Base-by-base conservation (phyloP, 2,797 vertebrate genomes). In the Scleropages formosus region DNA sequence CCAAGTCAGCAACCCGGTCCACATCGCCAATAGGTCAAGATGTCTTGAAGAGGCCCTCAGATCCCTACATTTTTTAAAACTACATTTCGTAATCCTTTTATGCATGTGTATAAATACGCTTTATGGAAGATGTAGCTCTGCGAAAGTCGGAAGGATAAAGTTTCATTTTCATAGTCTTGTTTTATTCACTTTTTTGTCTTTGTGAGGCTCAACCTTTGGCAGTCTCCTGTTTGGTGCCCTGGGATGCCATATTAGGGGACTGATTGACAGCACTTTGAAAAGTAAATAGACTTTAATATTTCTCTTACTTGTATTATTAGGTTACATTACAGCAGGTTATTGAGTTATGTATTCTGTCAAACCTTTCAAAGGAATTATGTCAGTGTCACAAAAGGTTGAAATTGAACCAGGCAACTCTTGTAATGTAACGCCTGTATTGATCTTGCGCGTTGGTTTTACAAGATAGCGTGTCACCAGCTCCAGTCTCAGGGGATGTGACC, bases 391-490 rank as follows among this genome's bases (percentile, higher is more conserved):
- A 24, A 49, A 46, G 46, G 22, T 39, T 67, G 20, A 67, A 39
- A 39, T 39, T 39, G 31, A 39, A 39, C 31, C 31, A 6, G 31
- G 31, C 31, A 39, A 49, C n/a, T 20, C 44, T 67, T 67, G 10
- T 68, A 68, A 68, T 24, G 66, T 47, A 47, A 24, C 66, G 51
- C 31, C 39, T 68, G n/a, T 67, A 67, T 46, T n/a, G 64, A 47
- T 67, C 31, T 67, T 67, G 64, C 22, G 47, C 47, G 64, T 44
- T 20, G 64, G 47, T 67, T 67, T 47, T 44, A 11, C 20, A 20
- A 67, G 65, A 67, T 67, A 47, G 8, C n/a, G 22, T 24, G 66
- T 44, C 46, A 15, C 49, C 39, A 68, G 66, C 44, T 68, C 7
- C 66, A 26, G 15, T 12, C 16, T 13, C 66, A 24, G 4, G 20